A percentile compares a stretch with the other conserved stretches of the same genome.
These are phyloP conservation scores for Dryobates pubescens DNA, from an alignment of 2,797 vertebrate genomes.

Conservation along the genomic window DNA sequence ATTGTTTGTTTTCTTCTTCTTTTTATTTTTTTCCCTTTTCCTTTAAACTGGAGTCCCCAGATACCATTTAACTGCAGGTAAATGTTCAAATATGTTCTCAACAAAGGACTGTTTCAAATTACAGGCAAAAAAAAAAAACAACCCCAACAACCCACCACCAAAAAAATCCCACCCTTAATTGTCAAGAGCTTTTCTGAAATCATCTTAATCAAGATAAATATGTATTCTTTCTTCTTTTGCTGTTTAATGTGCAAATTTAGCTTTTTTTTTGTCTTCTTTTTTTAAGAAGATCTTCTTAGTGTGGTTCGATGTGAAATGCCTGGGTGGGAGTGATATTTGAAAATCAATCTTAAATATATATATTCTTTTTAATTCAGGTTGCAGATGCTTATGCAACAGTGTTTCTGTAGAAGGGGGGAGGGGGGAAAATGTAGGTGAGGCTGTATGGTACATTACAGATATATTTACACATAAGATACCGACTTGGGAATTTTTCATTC, in stretches of 20 bases:
- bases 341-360: conserved; percentile 9
- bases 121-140: neutral
- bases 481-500: conserved; percentile 51
- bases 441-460: neutral
- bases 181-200: conserved; percentile 51
- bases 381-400: neutral
- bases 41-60: conserved; percentile 64
- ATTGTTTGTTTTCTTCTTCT: conserved; percentile 32
- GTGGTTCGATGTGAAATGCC: conserved; percentile 29
- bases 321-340: neutral
- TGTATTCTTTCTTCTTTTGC: conserved; percentile 48
- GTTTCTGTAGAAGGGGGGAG: neutral
- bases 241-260: conserved; percentile 46
- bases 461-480: neutral
- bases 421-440: neutral
- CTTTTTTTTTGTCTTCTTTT: neutral
- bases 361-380: neutral
- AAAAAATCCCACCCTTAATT: neutral
- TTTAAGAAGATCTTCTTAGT: conserved; percentile 8
- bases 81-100: conserved; percentile 60
- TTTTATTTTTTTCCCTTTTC: neutral
- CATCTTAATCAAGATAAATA: conserved; percentile 68
- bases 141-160: no score
- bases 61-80: conserved; percentile 71
- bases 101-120: conserved; percentile 60